These are phyloP conservation scores for Helobdella robusta DNA, from an alignment of 2,888 invertebrate species.

Conservation along the genomic window DNA sequence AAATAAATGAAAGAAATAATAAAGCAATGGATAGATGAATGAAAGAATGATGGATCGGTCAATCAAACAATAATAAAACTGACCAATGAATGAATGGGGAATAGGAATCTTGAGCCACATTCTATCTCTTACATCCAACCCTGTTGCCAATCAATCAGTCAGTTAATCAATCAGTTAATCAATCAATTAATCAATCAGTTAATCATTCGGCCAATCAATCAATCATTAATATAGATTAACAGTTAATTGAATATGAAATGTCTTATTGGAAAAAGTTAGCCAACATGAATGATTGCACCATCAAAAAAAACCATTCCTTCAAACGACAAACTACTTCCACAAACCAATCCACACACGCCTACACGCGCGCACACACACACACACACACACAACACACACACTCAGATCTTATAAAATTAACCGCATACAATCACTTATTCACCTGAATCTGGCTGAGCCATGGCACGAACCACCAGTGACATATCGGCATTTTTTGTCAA, in stretches of 20 bases:
- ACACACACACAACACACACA: not conserved
- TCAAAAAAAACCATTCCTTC: too few species aligned
- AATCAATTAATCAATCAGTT: too few species aligned
- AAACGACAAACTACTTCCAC: too few species aligned
- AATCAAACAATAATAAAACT: not conserved
- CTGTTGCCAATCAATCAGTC: too few species aligned
- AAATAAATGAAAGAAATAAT: too few species aligned
- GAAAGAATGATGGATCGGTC: not conserved
- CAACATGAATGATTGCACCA: too few species aligned
- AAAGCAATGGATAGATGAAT: not conserved
- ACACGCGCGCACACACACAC: not conserved
- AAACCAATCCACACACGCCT: not conserved
- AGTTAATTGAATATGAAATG: too few species aligned
- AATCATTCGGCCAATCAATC: not conserved
- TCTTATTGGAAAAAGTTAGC: too few species aligned
- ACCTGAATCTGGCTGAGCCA: slow-evolving; percentile 91
- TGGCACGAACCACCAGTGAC: slow-evolving; percentile 79
- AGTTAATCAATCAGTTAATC: too few species aligned
- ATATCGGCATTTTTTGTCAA: slow-evolving; percentile 65
- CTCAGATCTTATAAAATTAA: not conserved
- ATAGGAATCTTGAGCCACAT: slow-evolving; percentile 99
- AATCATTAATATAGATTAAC: too few species aligned
- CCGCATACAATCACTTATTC: too few species aligned
- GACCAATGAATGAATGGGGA: slow-evolving; percentile 92
- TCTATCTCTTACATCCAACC: slow-evolving; percentile 82